A percentile compares a stretch with the other conserved stretches of the same genome.
Evolutionary conservation across 2,888 invertebrate species (phyloP).

Genomic region (Smittia aterrima): DNA sequence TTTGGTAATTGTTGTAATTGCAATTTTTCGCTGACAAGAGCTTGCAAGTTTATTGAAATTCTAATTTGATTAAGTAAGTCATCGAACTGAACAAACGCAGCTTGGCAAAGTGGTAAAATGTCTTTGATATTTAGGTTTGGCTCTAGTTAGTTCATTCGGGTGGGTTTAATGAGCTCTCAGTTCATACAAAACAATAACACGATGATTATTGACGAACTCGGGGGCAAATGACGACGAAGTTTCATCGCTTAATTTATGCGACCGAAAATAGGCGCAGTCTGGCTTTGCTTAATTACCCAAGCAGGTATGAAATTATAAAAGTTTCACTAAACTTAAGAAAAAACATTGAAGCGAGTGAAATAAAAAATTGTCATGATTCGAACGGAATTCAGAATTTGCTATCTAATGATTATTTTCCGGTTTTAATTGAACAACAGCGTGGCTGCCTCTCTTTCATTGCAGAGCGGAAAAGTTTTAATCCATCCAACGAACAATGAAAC

Average conservation of each 20-base stretch:
- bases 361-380: conserved; percentile 4
- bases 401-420: conserved; percentile 32
- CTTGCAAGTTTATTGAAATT: background rate
- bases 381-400: conserved; percentile 12
- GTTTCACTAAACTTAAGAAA: background rate
- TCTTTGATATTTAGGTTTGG: background rate
- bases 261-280: background rate
- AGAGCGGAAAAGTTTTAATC: background rate
- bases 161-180: background rate
- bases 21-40: background rate
- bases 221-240: background rate
- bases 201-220: background rate
- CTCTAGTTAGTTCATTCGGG: background rate
- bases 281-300: background rate
- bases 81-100: no score
- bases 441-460: background rate
- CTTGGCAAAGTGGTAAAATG: no score
- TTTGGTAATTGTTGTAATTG: no score
- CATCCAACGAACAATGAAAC: background rate
- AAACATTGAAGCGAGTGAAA: background rate
- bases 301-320: background rate
- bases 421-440: conserved; percentile 25
- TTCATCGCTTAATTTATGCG: background rate
- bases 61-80: no score
- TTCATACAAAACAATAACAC: background rate